phyloP scores from a whole-genome alignment of 2,113 vertebrate genomes.

The Salvelinus sp. region DNA sequence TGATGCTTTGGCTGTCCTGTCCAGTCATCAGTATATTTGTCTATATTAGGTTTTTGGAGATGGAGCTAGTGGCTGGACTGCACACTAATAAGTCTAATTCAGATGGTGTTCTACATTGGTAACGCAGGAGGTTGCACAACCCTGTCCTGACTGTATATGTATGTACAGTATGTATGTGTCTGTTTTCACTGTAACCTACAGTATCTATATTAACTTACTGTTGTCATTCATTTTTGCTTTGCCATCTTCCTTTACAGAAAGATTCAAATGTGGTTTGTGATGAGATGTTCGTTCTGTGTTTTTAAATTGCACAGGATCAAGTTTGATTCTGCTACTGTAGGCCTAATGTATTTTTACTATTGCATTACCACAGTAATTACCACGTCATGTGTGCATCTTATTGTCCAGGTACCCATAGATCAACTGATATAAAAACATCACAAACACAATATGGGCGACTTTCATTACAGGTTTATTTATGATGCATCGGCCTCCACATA shows the following conservation, averaged over 20 bases:
- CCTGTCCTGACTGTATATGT: conserved; percentile 67
- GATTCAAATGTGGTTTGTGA: background rate
- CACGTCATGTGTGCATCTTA: background rate
- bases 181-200: conserved; percentile 78
- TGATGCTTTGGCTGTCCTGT: background rate
- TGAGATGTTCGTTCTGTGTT: background rate
- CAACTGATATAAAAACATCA: too few relatives aligned
- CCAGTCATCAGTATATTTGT: background rate
- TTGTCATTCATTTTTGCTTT: conserved; percentile 17
- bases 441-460: too few relatives aligned
- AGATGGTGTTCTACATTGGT: conserved; percentile 52
- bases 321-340: background rate
- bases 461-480: too few relatives aligned
- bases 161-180: conserved; percentile 74
- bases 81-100: conserved; percentile 45
- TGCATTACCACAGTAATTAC: background rate
- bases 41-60: conserved; percentile 24
- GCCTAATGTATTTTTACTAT: background rate
- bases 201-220: conserved; percentile 73
- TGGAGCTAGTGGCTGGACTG: conserved; percentile 45
- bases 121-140: conserved; percentile 70
- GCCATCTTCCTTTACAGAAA: background rate
- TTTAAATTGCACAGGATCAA: background rate
- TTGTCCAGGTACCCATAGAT: too few relatives aligned
- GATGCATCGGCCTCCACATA: too few relatives aligned